These are phyloP conservation scores for Myopa tessellatipennis DNA, from an alignment of 2,888 invertebrate genomes.

Conservation along the genomic window DNA sequence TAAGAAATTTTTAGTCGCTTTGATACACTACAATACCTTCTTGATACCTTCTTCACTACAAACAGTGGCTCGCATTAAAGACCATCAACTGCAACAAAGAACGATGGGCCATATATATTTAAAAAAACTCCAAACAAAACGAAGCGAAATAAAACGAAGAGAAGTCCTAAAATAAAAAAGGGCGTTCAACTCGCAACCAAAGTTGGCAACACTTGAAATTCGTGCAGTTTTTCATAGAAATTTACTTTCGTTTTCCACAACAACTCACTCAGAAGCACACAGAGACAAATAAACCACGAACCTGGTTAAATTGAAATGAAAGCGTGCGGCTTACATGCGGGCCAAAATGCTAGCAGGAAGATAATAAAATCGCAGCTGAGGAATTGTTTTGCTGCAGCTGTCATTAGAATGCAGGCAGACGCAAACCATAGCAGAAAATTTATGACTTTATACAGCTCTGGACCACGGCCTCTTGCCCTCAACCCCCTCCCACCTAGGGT, in stretches of 20 bases:
- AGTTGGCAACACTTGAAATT: slow-evolving; percentile 6
- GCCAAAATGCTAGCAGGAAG: too few species aligned
- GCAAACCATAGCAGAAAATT: not conserved
- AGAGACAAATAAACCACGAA: not conserved
- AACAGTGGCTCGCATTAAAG: not conserved
- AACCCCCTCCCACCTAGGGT: not conserved
- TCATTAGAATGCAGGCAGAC: not conserved
- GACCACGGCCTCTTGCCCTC: not conserved
- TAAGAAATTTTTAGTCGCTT: too few species aligned
- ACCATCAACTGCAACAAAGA: not conserved
- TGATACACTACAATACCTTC: too few species aligned
- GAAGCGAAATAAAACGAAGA: not conserved
- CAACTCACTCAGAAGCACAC: not conserved
- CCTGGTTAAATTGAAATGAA: slow-evolving; percentile 1
- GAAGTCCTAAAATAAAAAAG: not conserved
- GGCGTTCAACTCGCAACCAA: not conserved
- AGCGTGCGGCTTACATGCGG: not conserved
- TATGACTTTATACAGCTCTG: not conserved
- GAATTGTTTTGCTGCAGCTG: slow-evolving; percentile 12
- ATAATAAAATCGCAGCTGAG: slow-evolving; percentile 10
- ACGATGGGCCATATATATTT: not conserved
- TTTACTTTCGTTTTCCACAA: slow-evolving; percentile 8
- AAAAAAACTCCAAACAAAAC: not conserved
- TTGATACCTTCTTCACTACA: slow-evolving; percentile 1
- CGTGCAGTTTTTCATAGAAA: slow-evolving; percentile 27